A percentile compares a stretch with the other conserved stretches of the same genome.
Evolutionary conservation across 2,113 vertebrate genomes (phyloP).

Genomic region (Zosterops hypoxanthus): DNA sequence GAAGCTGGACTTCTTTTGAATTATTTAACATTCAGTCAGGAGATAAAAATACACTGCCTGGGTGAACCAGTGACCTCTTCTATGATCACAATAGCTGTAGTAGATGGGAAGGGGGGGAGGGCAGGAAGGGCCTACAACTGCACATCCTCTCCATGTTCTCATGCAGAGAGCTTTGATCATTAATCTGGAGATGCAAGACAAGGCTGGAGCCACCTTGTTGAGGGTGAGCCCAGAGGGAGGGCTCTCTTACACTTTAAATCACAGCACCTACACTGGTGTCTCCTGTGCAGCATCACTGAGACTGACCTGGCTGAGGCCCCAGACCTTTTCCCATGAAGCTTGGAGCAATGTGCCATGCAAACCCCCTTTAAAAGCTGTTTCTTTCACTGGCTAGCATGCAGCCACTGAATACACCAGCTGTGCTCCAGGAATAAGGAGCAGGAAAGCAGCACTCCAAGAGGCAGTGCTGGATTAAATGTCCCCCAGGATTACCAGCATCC

Average conservation of each 20-base stretch:
- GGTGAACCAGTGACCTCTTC: neutral
- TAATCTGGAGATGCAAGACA: neutral
- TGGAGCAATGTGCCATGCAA: neutral
- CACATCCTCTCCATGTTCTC: neutral
- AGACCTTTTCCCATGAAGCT: neutral
- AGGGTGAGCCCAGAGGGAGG: neutral
- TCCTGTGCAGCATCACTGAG: neutral
- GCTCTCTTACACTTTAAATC: neutral
- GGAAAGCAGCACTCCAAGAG: neutral
- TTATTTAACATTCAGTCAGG: neutral
- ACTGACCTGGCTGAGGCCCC: neutral
- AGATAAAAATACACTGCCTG: neutral
- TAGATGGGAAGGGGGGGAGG: neutral
- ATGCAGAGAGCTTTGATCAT: neutral
- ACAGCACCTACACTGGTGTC: neutral
- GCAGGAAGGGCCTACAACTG: neutral
- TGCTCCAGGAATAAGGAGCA: neutral
- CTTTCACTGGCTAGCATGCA: neutral
- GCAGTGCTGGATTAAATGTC: neutral
- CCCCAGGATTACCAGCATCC: neutral
- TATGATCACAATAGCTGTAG: neutral
- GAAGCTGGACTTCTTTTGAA: neutral
- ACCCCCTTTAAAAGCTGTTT: neutral
- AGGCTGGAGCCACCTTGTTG: neutral
- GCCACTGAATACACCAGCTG: neutral